Conservation (phyloP, 2,113 vertebrate species). For the Reinhardtius hippoglossoides region DNA sequence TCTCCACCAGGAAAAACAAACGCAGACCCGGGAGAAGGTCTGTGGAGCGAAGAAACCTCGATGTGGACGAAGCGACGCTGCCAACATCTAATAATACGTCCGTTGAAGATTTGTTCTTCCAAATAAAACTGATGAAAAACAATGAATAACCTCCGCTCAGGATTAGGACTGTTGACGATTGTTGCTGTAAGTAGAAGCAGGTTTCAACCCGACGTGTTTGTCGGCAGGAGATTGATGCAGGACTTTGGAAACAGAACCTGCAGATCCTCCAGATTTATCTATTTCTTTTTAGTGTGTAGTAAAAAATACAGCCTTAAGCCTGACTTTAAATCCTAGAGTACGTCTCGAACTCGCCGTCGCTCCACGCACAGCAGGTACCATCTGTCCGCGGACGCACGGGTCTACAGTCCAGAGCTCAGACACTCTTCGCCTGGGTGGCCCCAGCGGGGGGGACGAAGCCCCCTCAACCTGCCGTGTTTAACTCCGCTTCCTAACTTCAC, state of each 20-base stretch:
- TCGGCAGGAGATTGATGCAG: slow-evolving; percentile 12
- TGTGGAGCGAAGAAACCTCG: no score
- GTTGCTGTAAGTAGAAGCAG: slow-evolving; percentile 10
- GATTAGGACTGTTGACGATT: no score
- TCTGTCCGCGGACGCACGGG: neutral
- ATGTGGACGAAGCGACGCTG: no score
- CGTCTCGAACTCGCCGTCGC: neutral
- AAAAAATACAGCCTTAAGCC: neutral
- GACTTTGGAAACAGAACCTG: slow-evolving; percentile 22
- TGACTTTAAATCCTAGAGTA: neutral
- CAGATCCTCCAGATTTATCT: slow-evolving; percentile 23
- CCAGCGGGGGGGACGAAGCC: slow-evolving; percentile 29
- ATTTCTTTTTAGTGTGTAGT: neutral
- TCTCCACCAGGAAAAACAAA: no score
- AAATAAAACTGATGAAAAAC: no score
- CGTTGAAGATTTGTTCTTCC: no score
- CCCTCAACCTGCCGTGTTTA: slow-evolving; percentile 24
- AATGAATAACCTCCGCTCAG: no score
- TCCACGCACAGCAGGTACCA: slow-evolving; percentile 6
- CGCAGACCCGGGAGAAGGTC: no score
- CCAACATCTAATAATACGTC: no score
- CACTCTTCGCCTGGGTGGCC: slow-evolving; percentile 62
- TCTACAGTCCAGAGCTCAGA: neutral
- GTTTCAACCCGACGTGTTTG: no score
- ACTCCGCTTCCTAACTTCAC: slow-evolving; percentile 43